Conservation (phyloP, 2,888 invertebrate species). For the Alcis repandata region DNA sequence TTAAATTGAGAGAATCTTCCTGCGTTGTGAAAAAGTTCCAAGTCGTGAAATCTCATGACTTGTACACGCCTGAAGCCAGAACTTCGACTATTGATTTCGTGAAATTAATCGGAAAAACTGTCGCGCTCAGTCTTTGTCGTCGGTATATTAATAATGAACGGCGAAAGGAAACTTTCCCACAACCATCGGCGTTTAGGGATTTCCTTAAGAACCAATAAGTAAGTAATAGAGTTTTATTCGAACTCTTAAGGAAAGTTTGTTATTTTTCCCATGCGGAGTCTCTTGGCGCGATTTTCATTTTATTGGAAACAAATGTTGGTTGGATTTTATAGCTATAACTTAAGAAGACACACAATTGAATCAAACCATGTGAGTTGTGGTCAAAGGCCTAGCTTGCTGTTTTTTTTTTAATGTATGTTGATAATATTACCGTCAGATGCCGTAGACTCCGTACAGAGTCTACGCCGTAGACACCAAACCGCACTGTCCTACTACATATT, state of each 20-base stretch:
- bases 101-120: conserved; percentile 19
- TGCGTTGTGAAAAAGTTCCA: no score
- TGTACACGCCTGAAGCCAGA: neutral
- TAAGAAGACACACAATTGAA: neutral
- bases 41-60: neutral
- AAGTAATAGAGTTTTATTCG: neutral
- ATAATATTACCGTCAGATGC: neutral
- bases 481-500: no score
- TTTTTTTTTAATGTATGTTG: neutral
- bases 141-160: conserved; percentile 13
- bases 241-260: conserved; percentile 1
- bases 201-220: conserved; percentile 13
- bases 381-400: no score
- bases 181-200: conserved; percentile 13
- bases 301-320: neutral
- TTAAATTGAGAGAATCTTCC: no score
- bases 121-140: conserved; percentile 4
- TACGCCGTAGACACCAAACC: neutral
- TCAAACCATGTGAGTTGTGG: no score
- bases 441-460: neutral
- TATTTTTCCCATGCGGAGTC: conserved; percentile 6
- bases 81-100: conserved; percentile 2
- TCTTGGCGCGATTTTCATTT: conserved; percentile 1
- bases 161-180: conserved; percentile 4
- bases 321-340: neutral